Base-by-base conservation (phyloP, 2,113 vertebrate genomes). In the Nerophis ophidion region DNA sequence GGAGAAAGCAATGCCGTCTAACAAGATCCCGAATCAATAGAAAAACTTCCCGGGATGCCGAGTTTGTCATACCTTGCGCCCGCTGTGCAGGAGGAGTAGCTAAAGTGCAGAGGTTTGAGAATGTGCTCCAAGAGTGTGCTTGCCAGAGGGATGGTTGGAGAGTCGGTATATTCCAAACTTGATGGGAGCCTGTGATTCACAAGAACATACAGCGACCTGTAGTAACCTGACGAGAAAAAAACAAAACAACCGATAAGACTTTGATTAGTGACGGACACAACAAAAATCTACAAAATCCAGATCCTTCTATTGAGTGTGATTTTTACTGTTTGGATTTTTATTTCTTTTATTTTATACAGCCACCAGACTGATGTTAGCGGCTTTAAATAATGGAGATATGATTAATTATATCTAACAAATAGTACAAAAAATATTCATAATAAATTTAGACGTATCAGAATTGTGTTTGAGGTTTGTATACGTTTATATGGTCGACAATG, bases 41-140 rank as follows among this genome's bases (percentile, higher is more conserved):
- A 19, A 14, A 13, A 38, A 14, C 45, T 15, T 9, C 7, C 4
- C 40, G 14, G 7, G 51, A 53, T 13, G 12, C 19, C 19, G 2
- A 34, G 54, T 16, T 13, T 56, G 8, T 51, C 50, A 35, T 90
- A 99, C 97, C 96, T 96, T 83, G 95, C 91, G 77, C 91, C 91
- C 75, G 89, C 90, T 80, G 93, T 89, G 81, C 97, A 98, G 86
- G 97, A 97, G 89, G 81, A 91, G 87, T 96, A 99, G 4, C 88
- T 95, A 96, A 97, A 98, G 95, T 98, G 95, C 95, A 99, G 89
- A 75, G 97, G 96, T 83, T 95, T 97, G 74, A 97, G 86, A 76
- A 93, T 92, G 92, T 99, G 95, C 87, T 98, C 94, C 86, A 99
- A 89, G 84, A 99, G 87, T 83, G 91, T 91, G 88, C 93, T 94